Base-by-base conservation (phyloP, 2,797 vertebrate genomes). In the Helostoma temminkii region DNA sequence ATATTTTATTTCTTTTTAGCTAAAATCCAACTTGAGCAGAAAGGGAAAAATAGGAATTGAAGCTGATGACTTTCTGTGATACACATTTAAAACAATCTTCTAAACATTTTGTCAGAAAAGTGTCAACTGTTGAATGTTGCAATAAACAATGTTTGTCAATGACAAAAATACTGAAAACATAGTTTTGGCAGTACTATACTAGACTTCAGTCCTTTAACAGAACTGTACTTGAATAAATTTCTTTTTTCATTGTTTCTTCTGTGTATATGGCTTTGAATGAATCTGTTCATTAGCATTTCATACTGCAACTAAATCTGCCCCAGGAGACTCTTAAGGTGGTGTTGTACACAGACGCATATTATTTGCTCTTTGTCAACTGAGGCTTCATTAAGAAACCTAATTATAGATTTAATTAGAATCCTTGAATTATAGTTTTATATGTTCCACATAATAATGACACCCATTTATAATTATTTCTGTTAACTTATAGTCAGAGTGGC, bases 321-420 rank as follows among this genome's bases (percentile, higher is more conserved):
- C 85, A 61, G 56, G 79, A 88, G 88, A 55, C 82, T 81, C 70
- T 80, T 75, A 75, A 86, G 83, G 75, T 85, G 85, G 49, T 77
- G 80, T 70, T 78, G 71, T 81, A 83, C 61, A 86, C 72, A 86
- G 71, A 79, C 84, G 89, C 81, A 74, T 74, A 85, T 91, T 90
- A 91, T 92, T 92, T 90, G 84, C 78, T 91, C 83, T 82, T 83
- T 89, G 88, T 91, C 87, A 87, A 84, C 78, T 64, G 86, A 87
- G 83, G 74, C 82, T 90, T 90, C 76, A 91, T 92, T 92, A 85
- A 79, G 90, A 90, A 87, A 87, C 22, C 65, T 88, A 93, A 93
- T 92, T 93, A 92, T 71, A 62, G 74, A 87, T 87, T 93, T 93
- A 93, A 93, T 93, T 91, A 90, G 79, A 88, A 86, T 84, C 83